These are phyloP conservation scores for Tyrophagus putrescentiae DNA, from an alignment of 1,140 invertebrate genomes.

Conservation along the genomic window DNA sequence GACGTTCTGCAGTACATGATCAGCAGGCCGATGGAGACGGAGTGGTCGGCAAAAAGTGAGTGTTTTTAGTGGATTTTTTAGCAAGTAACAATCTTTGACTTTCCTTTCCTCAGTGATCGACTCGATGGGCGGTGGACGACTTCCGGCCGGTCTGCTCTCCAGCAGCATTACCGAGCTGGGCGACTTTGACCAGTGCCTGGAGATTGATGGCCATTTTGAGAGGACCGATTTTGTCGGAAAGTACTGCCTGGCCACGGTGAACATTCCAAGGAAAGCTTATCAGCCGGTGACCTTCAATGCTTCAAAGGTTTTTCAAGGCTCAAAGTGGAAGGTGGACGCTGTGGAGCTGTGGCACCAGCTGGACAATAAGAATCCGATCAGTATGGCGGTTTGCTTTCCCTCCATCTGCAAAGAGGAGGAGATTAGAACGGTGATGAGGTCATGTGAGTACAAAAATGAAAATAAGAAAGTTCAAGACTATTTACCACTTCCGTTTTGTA, in stretches of 20 bases:
- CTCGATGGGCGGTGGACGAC: constrained; percentile 10
- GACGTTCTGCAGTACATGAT: constrained; percentile 3
- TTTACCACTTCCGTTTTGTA: background rate
- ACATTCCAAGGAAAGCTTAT: background rate
- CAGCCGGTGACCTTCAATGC: background rate
- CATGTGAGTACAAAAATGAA: background rate
- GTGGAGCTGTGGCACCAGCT: constrained; percentile 12
- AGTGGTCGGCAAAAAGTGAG: constrained; percentile 10
- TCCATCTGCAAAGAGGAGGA: constrained; percentile 9
- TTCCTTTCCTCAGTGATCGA: constrained; percentile 21
- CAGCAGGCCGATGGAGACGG: background rate
- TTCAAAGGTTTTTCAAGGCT: background rate
- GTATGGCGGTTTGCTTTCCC: constrained; percentile 14
- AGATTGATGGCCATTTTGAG: constrained; percentile 3
- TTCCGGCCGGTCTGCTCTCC: constrained; percentile 19
- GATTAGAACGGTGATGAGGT: background rate
- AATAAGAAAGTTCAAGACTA: background rate
- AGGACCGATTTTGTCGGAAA: constrained; percentile 18
- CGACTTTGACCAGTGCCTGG: constrained; percentile 22
- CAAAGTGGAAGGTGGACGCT: background rate
- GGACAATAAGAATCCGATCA: constrained; percentile 16
- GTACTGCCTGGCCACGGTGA: constrained; percentile 21
- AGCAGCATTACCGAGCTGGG: constrained; percentile 22
- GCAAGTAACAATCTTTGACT: background rate
- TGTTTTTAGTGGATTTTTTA: background rate